A percentile compares a stretch with the other conserved stretches of the same genome.
These are phyloP conservation scores for Phalacrocorax carbo DNA, from an alignment of 2,113 vertebrate genomes.

Conservation along the genomic window DNA sequence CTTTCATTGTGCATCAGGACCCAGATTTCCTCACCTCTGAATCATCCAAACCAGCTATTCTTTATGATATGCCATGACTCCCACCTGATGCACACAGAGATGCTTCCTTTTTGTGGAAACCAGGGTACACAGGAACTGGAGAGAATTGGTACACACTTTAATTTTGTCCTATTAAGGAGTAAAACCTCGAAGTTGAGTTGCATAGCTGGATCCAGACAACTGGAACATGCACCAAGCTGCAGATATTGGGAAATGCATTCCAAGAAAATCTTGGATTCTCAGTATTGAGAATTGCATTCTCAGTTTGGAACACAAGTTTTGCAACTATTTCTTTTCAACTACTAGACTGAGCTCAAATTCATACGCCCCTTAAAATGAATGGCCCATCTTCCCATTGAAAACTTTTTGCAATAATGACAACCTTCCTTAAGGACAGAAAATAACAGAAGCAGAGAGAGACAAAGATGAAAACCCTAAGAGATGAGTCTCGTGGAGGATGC, in stretches of 20 bases:
- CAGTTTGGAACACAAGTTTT: background rate
- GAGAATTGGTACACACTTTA: background rate
- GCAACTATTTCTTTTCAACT: background rate
- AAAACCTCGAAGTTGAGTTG: background rate
- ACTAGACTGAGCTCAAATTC: background rate
- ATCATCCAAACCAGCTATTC: background rate
- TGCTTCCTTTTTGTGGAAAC: background rate
- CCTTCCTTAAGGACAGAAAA: conserved; percentile 27
- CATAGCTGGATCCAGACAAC: background rate
- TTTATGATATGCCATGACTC: background rate
- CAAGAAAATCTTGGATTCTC: background rate
- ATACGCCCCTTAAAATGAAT: background rate
- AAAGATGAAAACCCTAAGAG: conserved; percentile 2
- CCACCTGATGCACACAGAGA: background rate
- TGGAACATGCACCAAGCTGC: background rate
- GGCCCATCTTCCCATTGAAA: background rate
- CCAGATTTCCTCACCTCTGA: background rate
- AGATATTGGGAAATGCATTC: background rate
- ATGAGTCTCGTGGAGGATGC: background rate
- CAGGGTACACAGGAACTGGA: background rate
- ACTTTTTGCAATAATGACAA: background rate
- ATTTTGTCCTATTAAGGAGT: background rate
- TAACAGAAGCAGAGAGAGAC: background rate
- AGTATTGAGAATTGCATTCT: background rate
- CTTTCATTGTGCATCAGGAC: background rate